Evolutionary conservation across 2,888 invertebrate genomes (phyloP), one percentile per base, ranked within the genome.

Genomic region (Nematopogon swammerdamellus): DNA sequence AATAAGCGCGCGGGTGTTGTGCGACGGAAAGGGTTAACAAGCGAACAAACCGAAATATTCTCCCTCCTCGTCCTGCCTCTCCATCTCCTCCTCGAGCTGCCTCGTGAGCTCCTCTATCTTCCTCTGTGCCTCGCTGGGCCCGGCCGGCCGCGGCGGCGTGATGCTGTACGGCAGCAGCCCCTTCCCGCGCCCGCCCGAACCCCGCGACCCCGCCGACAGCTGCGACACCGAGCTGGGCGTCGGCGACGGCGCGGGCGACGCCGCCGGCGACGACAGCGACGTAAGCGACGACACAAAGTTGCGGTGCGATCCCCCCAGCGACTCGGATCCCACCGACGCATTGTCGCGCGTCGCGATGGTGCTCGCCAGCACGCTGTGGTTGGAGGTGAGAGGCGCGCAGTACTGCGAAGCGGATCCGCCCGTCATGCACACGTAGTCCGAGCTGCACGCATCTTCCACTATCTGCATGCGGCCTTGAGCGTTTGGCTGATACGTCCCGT

Each of bases 31-130:
- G n/a, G n/a, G n/a, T n/a, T n/a, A n/a, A n/a, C n/a, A n/a, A n/a
- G n/a, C n/a, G n/a, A n/a, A 36, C 82, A 81, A 77, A 95, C 97
- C 97, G 81, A 96, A 97, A 72, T 95, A 97, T 80, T 97, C 97
- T 58, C 95, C 96, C 68, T 95, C 92, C 60, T 95, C 94, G 72
- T 94, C 94, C 62, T 92, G 91, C 60, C 92, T 90, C 68, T 97
- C 97, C 88, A 97, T 92, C 80, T 96, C 95, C 67, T 95, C 95
- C 67, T 96, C 96, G 55, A 96, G 83, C 64, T 95, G 93, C 49
- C 92, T 82, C 14, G 95, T 95, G 54, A 96, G 82, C 63, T 94
- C 95, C 68, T 95, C 95, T 61, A 96, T 91, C 75, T 96, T 96
- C 50, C 91, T 85, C 70, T 96, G 92, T 25, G 95, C 95, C 68